phyloP scores from a whole-genome alignment of 2,113 vertebrate genomes.

The Emydocephalus ijimae region DNA sequence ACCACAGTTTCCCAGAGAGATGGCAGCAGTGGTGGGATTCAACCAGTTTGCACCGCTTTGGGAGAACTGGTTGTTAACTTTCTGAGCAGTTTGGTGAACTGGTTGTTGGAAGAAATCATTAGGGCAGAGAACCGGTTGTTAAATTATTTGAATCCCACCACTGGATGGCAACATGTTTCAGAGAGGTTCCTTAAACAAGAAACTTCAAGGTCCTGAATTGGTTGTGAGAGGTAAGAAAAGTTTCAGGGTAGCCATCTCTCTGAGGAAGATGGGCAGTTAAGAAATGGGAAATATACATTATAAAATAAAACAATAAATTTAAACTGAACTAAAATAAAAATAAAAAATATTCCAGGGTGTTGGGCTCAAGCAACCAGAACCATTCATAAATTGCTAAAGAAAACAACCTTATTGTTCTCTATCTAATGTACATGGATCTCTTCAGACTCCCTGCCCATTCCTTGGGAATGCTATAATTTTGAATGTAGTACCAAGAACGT shows the following conservation, averaged over 20 bases:
- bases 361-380: too few species aligned
- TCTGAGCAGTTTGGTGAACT: too few species aligned
- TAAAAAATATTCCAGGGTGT: too few species aligned
- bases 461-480: neutral
- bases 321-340: neutral
- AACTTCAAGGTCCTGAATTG: neutral
- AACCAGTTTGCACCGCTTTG: too few species aligned
- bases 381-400: neutral
- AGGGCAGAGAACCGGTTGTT: too few species aligned
- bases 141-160: too few species aligned
- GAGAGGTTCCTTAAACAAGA: neutral
- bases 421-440: neutral
- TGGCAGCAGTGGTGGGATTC: neutral
- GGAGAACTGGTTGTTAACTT: too few species aligned
- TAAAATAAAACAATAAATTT: neutral
- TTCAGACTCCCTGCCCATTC: neutral
- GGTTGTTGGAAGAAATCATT: too few species aligned
- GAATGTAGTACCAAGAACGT: neutral
- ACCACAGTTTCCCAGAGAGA: neutral
- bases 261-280: neutral
- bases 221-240: neutral
- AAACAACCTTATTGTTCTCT: neutral
- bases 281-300: neutral
- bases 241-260: neutral
- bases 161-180: neutral